Evolutionary conservation across 2,888 invertebrate species (phyloP), one percentile per base, ranked within the genome.

Genomic region (Epirrhoe tristata): DNA sequence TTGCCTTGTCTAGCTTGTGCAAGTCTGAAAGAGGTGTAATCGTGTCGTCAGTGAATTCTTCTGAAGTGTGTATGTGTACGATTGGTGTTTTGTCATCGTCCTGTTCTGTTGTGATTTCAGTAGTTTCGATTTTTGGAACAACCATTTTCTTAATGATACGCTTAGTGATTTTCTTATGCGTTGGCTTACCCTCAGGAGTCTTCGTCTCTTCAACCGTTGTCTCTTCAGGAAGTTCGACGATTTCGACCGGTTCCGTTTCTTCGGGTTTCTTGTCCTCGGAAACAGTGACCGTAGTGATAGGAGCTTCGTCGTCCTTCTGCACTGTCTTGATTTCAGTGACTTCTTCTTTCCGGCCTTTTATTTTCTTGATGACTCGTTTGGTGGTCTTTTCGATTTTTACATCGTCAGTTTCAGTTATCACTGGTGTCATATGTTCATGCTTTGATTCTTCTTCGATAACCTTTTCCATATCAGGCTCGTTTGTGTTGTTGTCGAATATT

Each of bases 221-320:
- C 73, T 76, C 76, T 12, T 78, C 77, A 0, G 78, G 78, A 0
- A 76, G 31, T 54, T 76, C 78, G 0, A 78, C n/a, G 0, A 74
- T 67, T 52, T 78, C 75, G 0, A 70, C 31, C 0, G 70, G 71
- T 6, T 85, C n/a, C 0, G 43, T 31, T 0, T 67, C 46, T 12
- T 66, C 5, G 0, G 36, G 39, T 0, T n/a, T 14, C 80, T 72
- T 77, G 71, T 79, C 91, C 80, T 74, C 89, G 73, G 91, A 92
- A 0, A 81, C 74, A 0, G 69, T 76, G 0, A 80, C 75, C 0
- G 75, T 80, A 0, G 77, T 80, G 0, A 68, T 63, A 0, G 74
- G 74, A 0, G 54, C 63, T 6, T 73, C 71, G 12, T 77, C 72
- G 12, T 72, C 74, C 32, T 73, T 64, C 39, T 73, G 66, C 17